A percentile compares a stretch with the other conserved stretches of the same genome.
Evolutionary conservation across 2,888 invertebrate species (phyloP).

Genomic region (Uropetala carovei): DNA sequence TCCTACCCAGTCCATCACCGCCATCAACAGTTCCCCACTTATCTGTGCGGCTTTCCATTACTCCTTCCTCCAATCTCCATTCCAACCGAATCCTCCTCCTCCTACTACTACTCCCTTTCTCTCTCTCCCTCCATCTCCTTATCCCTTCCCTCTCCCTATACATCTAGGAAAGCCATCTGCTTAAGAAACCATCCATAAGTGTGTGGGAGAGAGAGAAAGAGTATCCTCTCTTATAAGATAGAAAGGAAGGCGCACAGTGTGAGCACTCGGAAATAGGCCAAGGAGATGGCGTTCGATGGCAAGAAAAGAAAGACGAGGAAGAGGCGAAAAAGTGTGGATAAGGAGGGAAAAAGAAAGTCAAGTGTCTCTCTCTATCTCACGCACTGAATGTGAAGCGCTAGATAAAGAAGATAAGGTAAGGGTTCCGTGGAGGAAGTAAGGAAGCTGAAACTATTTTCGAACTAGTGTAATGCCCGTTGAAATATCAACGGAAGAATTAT

Average conservation of each 20-base stretch:
- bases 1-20: constrained; percentile 39
- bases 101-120: background rate
- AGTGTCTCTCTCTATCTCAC: too few species aligned
- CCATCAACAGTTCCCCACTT: constrained; percentile 45
- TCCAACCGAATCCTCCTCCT: background rate
- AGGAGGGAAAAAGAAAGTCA: too few species aligned
- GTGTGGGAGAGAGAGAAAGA: background rate
- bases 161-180: background rate
- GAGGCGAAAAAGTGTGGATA: background rate
- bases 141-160: background rate
- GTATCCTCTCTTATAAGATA: background rate
- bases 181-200: background rate
- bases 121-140: background rate
- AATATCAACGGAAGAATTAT: too few species aligned
- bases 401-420: constrained; percentile 4
- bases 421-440: background rate
- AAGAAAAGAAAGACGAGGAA: background rate
- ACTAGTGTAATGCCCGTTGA: too few species aligned
- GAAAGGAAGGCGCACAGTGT: background rate
- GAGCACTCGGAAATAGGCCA: background rate
- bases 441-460: background rate
- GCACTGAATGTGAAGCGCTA: background rate
- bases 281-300: background rate
- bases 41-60: background rate
- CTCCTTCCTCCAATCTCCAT: background rate